Evolutionary conservation across 2,113 vertebrate genomes (phyloP), one percentile per base, ranked within the genome.

Genomic region (Thalassarche chlororhynchos): DNA sequence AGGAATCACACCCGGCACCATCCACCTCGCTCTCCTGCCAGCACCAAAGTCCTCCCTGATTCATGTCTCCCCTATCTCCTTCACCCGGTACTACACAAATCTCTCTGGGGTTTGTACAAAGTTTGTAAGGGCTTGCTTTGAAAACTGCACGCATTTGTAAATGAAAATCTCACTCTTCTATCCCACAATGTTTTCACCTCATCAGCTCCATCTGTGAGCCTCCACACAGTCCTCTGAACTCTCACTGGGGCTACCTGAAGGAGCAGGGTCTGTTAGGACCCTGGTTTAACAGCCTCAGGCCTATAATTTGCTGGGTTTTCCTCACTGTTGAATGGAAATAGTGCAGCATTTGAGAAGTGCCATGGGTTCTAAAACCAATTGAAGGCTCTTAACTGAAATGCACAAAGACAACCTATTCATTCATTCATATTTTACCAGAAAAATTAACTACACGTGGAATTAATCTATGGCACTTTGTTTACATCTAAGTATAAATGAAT

Each of bases 401-500:
- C 84, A 77, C 7, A 2, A 88, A 82, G 72, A 80, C 10, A 9
- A 89, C 1, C 1, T 64, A 77, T 60, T 88, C 28, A 62, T 70
- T 93, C 85, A 84, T 93, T 61, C 42, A 34, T 76, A 72, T 86
- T 94, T 86, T 91, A 62, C 57, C 65, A 90, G 69, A 60, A 93
- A 91, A 90, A 70, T 80, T 93, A 86, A 46, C 61, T 77, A 54
- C n/a, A 77, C 69, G 8, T 44, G 23, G 51, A 82, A 94, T 84
- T 95, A 89, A 97, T 96, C 93, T 95, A 90, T 91, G 64, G 57
- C 23, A 71, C n/a, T 83, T 72, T 95, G 69, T 92, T 97, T 97
- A 81, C 31, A 77, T 51, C 61, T 71, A 92, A 51, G 34, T 79
- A 77, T 88, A 87, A 94, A 89, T 79, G 8, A 96, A 78, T 84